These are phyloP conservation scores for Thunnus albacares DNA, from an alignment of 2,797 vertebrate genomes.

Conservation along the genomic window DNA sequence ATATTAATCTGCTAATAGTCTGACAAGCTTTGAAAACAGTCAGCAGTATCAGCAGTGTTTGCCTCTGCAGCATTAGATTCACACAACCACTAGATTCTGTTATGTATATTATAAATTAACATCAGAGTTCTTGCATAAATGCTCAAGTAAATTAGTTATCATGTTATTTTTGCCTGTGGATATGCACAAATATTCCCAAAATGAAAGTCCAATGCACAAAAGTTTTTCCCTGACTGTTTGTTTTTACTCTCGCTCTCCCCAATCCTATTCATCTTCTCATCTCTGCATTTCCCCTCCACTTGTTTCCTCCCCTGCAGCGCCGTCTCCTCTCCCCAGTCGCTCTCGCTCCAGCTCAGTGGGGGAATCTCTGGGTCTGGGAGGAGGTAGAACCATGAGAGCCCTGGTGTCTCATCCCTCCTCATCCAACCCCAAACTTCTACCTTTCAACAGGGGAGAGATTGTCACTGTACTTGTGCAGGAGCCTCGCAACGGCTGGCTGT, in stretches of 20 bases:
- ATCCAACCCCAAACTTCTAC: slow-evolving; percentile 92
- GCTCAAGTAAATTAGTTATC: neutral
- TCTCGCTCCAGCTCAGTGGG: slow-evolving; percentile 92
- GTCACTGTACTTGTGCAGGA: slow-evolving; percentile 90
- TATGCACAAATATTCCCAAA: neutral
- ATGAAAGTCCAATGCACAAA: neutral
- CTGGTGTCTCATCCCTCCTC: slow-evolving; percentile 90
- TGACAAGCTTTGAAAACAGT: neutral
- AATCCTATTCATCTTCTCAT: neutral
- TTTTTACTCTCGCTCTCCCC: neutral
- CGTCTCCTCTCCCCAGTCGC: slow-evolving; percentile 82
- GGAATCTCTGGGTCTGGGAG: slow-evolving; percentile 84
- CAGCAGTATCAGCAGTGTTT: slow-evolving; percentile 3
- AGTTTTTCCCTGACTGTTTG: neutral
- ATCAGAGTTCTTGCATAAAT: neutral
- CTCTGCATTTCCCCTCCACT: neutral
- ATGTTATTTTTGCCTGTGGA: neutral
- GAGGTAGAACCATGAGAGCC: slow-evolving; percentile 85
- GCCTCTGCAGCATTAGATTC: neutral
- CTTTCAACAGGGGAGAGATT: slow-evolving; percentile 88
- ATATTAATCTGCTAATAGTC: neutral
- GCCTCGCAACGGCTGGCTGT: slow-evolving; percentile 96
- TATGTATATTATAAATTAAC: neutral
- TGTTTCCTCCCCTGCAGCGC: slow-evolving; percentile 64
- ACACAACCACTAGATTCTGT: neutral